Percentiles rank a stretch among this genome's conserved stretches.
phyloP scores from a whole-genome alignment of 2,888 invertebrate genomes.

The Lasioglossum calceatum region DNA sequence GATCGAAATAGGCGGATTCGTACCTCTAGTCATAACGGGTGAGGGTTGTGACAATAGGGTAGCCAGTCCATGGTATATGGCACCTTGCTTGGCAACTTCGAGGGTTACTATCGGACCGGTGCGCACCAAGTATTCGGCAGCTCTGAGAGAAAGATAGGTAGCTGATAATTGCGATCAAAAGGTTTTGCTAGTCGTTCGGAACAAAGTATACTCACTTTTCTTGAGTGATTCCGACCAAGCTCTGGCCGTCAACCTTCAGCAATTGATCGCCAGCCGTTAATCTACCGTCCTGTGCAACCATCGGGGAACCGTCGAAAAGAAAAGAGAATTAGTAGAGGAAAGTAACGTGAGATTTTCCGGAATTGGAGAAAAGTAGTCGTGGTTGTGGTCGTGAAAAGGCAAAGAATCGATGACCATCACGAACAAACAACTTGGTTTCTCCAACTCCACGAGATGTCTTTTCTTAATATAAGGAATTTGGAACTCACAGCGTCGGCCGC shows the following conservation, averaged over 20 bases:
- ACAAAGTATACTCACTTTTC: slow-evolving; percentile 85
- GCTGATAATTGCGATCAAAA: background rate
- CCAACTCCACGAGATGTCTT: no score
- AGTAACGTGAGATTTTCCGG: no score
- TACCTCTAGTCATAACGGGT: slow-evolving; percentile 92
- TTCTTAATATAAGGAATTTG: background rate
- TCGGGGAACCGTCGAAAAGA: background rate
- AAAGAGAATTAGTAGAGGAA: background rate
- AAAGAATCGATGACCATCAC: no score
- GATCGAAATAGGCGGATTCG: slow-evolving; percentile 68
- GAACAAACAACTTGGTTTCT: no score
- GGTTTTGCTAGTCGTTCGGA: background rate
- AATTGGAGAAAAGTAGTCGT: background rate
- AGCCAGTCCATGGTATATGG: slow-evolving; percentile 97
- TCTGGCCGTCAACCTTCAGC: slow-evolving; percentile 98
- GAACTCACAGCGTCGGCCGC: slow-evolving; percentile 91
- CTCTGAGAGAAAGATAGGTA: slow-evolving; percentile 86
- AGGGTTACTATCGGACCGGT: slow-evolving; percentile 97
- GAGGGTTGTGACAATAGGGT: slow-evolving; percentile 96
- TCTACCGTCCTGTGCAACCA: slow-evolving; percentile 91
- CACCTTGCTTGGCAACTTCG: slow-evolving; percentile 99
- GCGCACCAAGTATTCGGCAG: slow-evolving; percentile 97
- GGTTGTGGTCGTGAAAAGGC: background rate
- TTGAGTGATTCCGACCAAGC: slow-evolving; percentile 92
- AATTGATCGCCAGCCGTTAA: slow-evolving; percentile 98